Percentiles rank a stretch among this genome's conserved stretches.
Evolutionary conservation across 2,888 invertebrate species (phyloP).

Genomic region (Anaspis maculata): DNA sequence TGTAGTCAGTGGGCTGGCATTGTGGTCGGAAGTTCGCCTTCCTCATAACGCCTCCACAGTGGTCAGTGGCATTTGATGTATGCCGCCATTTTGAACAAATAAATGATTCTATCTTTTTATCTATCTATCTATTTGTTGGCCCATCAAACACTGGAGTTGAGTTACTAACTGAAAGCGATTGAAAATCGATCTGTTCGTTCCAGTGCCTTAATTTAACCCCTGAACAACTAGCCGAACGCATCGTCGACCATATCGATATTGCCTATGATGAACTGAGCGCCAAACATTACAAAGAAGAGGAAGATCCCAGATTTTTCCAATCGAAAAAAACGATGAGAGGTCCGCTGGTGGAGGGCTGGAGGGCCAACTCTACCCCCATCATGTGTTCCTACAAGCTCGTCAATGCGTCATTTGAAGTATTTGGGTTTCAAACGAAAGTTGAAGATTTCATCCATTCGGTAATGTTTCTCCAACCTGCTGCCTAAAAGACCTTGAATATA

Average conservation of each 20-base stretch:
- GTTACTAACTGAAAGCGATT: neutral
- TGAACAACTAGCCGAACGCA: conserved; percentile 63
- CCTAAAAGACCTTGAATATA: no score
- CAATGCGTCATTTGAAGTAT: conserved; percentile 80
- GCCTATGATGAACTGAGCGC: conserved; percentile 79
- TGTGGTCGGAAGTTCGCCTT: no score
- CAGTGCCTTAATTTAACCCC: conserved; percentile 67
- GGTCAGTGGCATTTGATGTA: no score
- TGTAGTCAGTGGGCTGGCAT: no score
- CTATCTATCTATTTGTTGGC: no score
- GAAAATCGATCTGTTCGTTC: conserved; percentile 25
- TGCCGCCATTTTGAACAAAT: no score
- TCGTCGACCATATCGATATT: conserved; percentile 77
- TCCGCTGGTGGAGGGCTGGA: conserved; percentile 78
- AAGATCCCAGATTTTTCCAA: conserved; percentile 78
- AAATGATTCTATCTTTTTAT: no score
- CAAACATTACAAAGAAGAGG: conserved; percentile 83
- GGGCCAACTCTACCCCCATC: conserved; percentile 62
- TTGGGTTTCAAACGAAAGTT: conserved; percentile 83
- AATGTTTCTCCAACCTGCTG: no score
- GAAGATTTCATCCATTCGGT: conserved; percentile 84
- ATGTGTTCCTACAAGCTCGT: conserved; percentile 94
- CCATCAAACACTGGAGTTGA: neutral
- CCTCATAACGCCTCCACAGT: no score
- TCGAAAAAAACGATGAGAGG: conserved; percentile 78